phyloP scores from a whole-genome alignment of 1,140 invertebrate genomes.

The Dendrolimus kikuchii region DNA sequence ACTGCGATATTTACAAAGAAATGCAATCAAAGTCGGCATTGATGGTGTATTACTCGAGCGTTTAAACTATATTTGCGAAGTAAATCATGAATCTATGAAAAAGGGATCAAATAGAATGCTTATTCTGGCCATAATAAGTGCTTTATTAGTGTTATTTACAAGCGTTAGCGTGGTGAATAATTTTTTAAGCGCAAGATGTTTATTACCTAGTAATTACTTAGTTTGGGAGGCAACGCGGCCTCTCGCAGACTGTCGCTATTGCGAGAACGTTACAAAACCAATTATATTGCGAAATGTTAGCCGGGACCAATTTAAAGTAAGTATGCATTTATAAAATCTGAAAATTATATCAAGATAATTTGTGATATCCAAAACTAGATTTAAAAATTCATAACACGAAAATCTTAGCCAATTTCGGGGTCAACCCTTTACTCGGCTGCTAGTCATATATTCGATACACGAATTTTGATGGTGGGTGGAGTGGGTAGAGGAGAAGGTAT shows the following conservation, averaged over 20 bases:
- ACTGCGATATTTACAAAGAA: conserved; percentile 35
- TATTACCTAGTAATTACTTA: conserved; percentile 87
- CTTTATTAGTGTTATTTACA: conserved; percentile 34
- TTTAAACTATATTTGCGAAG: conserved; percentile 36
- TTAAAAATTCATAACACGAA: too few species aligned
- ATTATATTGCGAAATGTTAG: conserved; percentile 79
- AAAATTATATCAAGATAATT: too few species aligned
- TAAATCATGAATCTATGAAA: conserved; percentile 20
- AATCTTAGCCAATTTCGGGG: too few species aligned
- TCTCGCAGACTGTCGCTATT: conserved; percentile 86
- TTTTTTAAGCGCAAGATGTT: conserved; percentile 76
- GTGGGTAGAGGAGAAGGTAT: too few species aligned
- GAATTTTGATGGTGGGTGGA: too few species aligned
- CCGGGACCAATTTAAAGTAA: conserved; percentile 76
- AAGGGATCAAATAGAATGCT: conserved; percentile 20
- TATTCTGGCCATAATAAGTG: conserved; percentile 21
- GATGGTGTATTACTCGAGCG: conserved; percentile 25
- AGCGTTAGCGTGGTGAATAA: conserved; percentile 29
- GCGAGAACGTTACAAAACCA: conserved; percentile 75
- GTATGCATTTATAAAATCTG: background rate
- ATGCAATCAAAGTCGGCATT: conserved; percentile 39
- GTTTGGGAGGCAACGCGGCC: conserved; percentile 89
- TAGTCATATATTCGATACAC: too few species aligned
- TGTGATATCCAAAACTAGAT: too few species aligned
- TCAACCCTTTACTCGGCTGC: too few species aligned